These are phyloP conservation scores for Enteromius argenteus DNA, from an alignment of 2,797 vertebrate species.

Conservation along the genomic window DNA sequence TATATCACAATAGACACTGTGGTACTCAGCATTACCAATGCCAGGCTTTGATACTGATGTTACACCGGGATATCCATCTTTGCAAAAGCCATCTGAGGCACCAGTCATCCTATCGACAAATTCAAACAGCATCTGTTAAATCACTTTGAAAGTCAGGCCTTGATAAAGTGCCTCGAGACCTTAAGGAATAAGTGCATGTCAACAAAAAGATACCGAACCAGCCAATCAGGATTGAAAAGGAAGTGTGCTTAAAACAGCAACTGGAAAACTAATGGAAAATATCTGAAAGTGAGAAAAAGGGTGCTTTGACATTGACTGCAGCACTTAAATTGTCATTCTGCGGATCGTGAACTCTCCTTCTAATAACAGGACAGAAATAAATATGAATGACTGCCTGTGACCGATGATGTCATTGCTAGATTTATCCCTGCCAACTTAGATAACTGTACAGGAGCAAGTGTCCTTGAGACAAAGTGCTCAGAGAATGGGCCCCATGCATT, in stretches of 20 bases:
- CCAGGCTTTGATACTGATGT: conserved; percentile 57
- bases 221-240: not conserved
- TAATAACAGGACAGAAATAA: conserved; percentile 76
- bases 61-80: conserved; percentile 53
- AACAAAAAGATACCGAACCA: not conserved
- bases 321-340: conserved; percentile 54
- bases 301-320: conserved; percentile 57
- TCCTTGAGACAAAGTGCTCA: conserved; percentile 80
- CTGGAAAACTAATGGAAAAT: conserved; percentile 20
- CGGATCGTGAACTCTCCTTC: conserved; percentile 66
- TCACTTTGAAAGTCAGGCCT: conserved; percentile 43
- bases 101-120: conserved; percentile 43
- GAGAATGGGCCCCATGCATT: conserved; percentile 72
- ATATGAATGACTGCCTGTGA: conserved; percentile 80
- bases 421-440: conserved; percentile 78
- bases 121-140: conserved; percentile 53
- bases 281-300: conserved; percentile 52
- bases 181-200: conserved; percentile 6
- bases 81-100: conserved; percentile 42
- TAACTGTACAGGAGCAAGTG: conserved; percentile 75
- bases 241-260: not conserved
- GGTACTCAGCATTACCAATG: conserved; percentile 58
- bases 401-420: conserved; percentile 79
- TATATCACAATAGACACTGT: conserved; percentile 65
- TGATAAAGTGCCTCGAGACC: conserved; percentile 29